These are phyloP conservation scores for Isichthys henryi DNA, from an alignment of 2,113 vertebrate species.

Conservation along the genomic window DNA sequence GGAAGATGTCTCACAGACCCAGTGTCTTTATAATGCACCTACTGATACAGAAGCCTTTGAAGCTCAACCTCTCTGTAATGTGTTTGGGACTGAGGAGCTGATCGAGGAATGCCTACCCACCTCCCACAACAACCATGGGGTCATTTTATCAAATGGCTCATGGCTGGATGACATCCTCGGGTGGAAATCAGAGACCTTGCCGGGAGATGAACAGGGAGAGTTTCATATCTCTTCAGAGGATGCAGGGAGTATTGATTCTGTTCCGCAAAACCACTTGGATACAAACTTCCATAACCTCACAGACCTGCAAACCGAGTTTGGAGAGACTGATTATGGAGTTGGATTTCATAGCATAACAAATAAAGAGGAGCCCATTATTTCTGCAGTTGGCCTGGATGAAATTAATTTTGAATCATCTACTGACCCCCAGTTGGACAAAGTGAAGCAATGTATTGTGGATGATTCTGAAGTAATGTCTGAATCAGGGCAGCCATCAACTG, in stretches of 20 bases:
- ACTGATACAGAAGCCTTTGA: background rate
- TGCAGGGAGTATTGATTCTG: background rate
- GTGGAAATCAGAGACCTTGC: background rate
- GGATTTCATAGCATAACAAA: background rate
- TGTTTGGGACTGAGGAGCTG: conserved; percentile 1
- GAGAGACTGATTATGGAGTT: background rate
- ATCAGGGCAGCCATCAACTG: background rate
- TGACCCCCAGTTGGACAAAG: conserved; percentile 15
- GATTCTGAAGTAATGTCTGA: conserved; percentile 12
- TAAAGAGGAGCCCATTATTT: background rate
- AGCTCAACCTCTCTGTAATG: background rate
- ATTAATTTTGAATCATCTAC: background rate
- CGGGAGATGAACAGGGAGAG: background rate
- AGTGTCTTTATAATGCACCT: background rate
- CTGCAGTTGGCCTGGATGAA: background rate
- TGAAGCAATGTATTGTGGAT: conserved; percentile 6
- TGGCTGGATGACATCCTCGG: background rate
- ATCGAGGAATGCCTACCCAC: conserved; percentile 14
- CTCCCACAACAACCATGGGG: conserved; percentile 24
- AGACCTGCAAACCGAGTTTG: conserved; percentile 13
- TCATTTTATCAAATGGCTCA: conserved; percentile 27
- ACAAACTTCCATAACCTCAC: background rate
- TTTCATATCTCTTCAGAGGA: conserved; percentile 13
- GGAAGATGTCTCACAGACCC: background rate
- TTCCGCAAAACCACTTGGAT: background rate